Conservation (phyloP, 2,888 invertebrate genomes). For the Eupithecia pulchellata region DNA sequence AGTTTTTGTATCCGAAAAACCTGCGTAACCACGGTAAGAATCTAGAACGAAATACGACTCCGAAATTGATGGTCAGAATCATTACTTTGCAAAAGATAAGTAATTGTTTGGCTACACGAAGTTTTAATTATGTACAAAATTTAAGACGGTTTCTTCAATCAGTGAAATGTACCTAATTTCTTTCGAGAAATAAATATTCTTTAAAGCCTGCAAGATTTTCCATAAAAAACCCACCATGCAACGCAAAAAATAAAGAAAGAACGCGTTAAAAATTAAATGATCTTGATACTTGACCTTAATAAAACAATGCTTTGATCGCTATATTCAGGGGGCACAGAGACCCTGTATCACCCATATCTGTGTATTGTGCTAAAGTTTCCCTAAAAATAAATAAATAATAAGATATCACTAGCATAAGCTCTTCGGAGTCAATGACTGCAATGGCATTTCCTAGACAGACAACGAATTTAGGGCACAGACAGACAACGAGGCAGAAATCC, state of each 20-base stretch:
- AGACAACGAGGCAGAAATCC: slow-evolving; percentile 13
- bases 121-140: too few species aligned
- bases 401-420: neutral
- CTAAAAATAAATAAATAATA: too few species aligned
- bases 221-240: neutral
- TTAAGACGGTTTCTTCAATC: too few species aligned
- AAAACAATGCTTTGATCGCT: neutral
- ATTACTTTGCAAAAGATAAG: neutral
- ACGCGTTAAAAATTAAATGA: neutral
- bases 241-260: neutral
- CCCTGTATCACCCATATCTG: too few species aligned
- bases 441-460: slow-evolving; percentile 14
- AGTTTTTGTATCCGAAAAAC: neutral
- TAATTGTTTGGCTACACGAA: too few species aligned
- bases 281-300: neutral
- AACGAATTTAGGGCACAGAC: slow-evolving; percentile 30
- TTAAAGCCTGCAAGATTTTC: neutral
- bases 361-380: too few species aligned
- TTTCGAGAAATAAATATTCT: too few species aligned
- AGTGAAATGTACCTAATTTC: too few species aligned
- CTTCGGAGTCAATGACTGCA: slow-evolving; percentile 8
- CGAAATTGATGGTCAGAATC: neutral
- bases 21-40: neutral
- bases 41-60: neutral
- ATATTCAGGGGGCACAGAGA: neutral